Evolutionary conservation across 2,113 vertebrate genomes (phyloP).

Genomic region (Oncorhynchus masou): DNA sequence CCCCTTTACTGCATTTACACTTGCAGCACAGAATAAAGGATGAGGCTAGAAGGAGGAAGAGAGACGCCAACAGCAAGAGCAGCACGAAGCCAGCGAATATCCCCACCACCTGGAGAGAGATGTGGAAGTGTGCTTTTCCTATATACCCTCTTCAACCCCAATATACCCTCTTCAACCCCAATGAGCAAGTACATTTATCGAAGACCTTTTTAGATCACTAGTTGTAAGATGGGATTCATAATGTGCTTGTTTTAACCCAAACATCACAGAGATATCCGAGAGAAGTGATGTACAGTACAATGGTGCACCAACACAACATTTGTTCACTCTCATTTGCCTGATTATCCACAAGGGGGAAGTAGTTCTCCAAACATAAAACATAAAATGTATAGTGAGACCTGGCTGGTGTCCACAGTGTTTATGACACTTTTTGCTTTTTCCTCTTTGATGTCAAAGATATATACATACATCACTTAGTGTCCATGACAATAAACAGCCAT

Average conservation of each 20-base stretch:
- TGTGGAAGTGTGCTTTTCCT: background rate
- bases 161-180: too few species aligned
- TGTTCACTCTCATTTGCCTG: background rate
- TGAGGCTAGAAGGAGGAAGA: conserved; percentile 83
- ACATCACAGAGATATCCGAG: background rate
- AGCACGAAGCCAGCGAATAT: conserved; percentile 88
- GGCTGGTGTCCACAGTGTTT: background rate
- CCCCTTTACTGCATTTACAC: conserved; percentile 82
- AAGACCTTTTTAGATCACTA: too few species aligned
- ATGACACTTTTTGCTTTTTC: too few species aligned
- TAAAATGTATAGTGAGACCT: background rate
- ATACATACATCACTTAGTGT: too few species aligned
- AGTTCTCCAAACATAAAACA: background rate
- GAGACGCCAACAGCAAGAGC: conserved; percentile 83
- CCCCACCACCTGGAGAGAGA: conserved; percentile 77
- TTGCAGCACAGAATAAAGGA: conserved; percentile 89
- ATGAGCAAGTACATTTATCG: too few species aligned
- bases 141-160: too few species aligned
- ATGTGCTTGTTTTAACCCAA: background rate
- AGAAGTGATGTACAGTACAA: background rate
- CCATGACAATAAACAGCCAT: too few species aligned
- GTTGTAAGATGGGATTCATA: background rate
- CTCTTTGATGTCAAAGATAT: too few species aligned
- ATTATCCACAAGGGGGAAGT: conserved; percentile 37
- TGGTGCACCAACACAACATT: background rate